Evolutionary conservation across 2,888 invertebrate species (phyloP).

Genomic region (Neria commutata): DNA sequence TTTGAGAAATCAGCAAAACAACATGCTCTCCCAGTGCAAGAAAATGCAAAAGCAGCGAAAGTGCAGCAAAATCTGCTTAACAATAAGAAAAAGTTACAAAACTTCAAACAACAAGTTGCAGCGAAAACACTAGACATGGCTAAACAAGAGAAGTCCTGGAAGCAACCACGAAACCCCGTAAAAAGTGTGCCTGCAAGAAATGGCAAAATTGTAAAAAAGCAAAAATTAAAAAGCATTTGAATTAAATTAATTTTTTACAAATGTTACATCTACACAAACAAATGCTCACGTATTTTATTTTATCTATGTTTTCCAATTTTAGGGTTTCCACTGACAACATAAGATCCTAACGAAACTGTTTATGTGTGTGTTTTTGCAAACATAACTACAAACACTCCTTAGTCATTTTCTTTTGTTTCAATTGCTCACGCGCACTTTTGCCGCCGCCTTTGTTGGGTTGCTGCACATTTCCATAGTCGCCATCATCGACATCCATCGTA

Average conservation of each 20-base stretch:
- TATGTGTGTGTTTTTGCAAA: too few species aligned
- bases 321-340: too few species aligned
- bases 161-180: neutral
- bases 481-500: constrained; percentile 17
- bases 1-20: neutral
- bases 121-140: too few species aligned
- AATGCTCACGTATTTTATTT: neutral
- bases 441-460: neutral
- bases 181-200: neutral
- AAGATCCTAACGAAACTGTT: too few species aligned
- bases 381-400: neutral
- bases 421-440: constrained; percentile 33
- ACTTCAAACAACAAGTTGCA: too few species aligned
- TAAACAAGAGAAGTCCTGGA: neutral
- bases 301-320: neutral
- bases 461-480: too few species aligned
- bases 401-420: constrained; percentile 33
- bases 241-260: neutral
- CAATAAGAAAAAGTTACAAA: neutral
- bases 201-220: neutral
- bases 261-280: neutral
- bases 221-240: neutral
- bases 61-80: neutral
- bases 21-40: neutral
- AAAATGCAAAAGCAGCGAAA: neutral